Conservation (phyloP, 2,113 vertebrate genomes). For the Oxyruncus cristatus region DNA sequence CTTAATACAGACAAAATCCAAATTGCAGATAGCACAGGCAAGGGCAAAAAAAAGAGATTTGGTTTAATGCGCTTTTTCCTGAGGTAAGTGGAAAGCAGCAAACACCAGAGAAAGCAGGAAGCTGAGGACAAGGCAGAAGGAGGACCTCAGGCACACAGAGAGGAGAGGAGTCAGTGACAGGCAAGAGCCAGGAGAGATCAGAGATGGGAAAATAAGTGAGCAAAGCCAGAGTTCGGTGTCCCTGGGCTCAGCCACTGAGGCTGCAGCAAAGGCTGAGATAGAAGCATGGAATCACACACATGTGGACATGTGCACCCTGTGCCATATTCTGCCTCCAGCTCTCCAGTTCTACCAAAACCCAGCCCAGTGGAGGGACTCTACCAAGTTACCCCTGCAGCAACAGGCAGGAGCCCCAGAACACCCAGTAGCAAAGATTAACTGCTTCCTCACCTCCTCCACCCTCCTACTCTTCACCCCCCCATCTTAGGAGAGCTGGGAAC, state of each 20-base stretch:
- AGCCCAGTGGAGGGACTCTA: not conserved
- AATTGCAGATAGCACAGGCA: not conserved
- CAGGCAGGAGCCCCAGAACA: not conserved
- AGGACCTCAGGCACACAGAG: not conserved
- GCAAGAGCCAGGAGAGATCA: not conserved
- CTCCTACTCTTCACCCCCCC: not conserved
- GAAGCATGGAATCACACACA: not conserved
- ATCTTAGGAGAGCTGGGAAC: not conserved
- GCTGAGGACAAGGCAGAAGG: not conserved
- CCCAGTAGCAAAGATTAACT: not conserved
- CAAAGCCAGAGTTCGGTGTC: not conserved
- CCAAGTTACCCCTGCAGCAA: not conserved
- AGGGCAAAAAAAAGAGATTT: not conserved
- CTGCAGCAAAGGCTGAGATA: not conserved
- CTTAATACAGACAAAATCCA: not conserved
- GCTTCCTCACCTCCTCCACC: not conserved
- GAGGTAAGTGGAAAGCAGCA: not conserved
- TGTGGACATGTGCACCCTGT: fast-evolving
- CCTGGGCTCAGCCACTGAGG: not conserved
- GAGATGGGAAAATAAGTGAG: not conserved
- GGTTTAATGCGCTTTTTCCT: not conserved
- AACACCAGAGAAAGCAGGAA: not conserved
- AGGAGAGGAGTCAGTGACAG: not conserved
- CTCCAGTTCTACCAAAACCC: not conserved
- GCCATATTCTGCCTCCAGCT: not conserved